Evolutionary conservation across 2,113 vertebrate species (phyloP).

Genomic region (Semicossyphus pulcher): DNA sequence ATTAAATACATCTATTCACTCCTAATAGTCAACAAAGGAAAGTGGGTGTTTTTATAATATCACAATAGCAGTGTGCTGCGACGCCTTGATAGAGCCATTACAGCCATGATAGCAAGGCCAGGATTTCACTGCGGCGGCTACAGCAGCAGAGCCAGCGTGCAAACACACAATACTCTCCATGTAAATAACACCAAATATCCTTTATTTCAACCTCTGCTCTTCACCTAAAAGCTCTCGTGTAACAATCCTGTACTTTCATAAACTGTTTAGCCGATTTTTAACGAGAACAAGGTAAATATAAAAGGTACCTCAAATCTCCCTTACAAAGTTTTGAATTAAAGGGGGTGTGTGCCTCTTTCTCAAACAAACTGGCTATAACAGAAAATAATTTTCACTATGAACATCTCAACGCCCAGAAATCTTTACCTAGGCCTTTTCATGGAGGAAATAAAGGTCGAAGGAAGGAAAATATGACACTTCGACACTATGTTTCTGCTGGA

Average conservation of each 20-base stretch:
- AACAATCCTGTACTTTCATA: too few species aligned
- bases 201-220: conserved; percentile 16
- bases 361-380: conserved; percentile 42
- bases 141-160: conserved; percentile 59
- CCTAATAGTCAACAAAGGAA: conserved; percentile 13
- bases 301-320: conserved; percentile 29
- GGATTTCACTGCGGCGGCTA: conserved; percentile 69
- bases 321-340: conserved; percentile 80
- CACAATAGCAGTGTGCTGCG: conserved; percentile 58
- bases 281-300: neutral
- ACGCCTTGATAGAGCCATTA: conserved; percentile 67
- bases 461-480: conserved; percentile 18
- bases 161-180: conserved; percentile 35
- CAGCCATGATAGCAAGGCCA: conserved; percentile 77
- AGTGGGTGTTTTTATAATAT: conserved; percentile 43
- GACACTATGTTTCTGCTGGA: neutral
- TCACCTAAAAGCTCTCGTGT: neutral
- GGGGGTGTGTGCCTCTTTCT: conserved; percentile 76
- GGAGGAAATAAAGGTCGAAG: conserved; percentile 53
- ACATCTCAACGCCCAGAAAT: conserved; percentile 49
- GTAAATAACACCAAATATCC: conserved; percentile 40
- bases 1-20: neutral
- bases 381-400: conserved; percentile 50
- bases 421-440: conserved; percentile 49
- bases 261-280: neutral